A percentile compares a stretch with the other conserved stretches of the same genome.
These are phyloP conservation scores for Hypothenemus hampei DNA, from an alignment of 1,140 invertebrate species.

Conservation along the genomic window DNA sequence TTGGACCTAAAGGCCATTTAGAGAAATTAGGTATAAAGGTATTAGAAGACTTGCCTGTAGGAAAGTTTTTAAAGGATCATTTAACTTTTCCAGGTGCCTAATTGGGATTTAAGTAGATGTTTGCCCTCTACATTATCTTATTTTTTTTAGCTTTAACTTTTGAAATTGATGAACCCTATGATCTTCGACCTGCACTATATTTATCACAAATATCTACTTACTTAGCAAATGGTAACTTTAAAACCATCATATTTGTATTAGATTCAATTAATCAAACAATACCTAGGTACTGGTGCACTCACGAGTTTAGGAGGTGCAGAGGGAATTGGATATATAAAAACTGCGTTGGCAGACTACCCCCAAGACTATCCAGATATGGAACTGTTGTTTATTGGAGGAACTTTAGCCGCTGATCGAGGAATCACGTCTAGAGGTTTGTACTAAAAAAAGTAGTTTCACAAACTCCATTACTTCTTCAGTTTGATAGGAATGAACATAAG, in stretches of 20 bases:
- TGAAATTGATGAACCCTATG: constrained; percentile 53
- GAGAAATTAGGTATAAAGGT: constrained; percentile 59
- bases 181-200: background rate
- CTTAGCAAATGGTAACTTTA: background rate
- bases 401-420: constrained; percentile 38
- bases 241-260: background rate
- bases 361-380: constrained; percentile 60
- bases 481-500: constrained; percentile 26
- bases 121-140: constrained; percentile 74
- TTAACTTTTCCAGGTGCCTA: constrained; percentile 57
- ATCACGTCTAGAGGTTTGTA: constrained; percentile 21
- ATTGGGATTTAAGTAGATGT: constrained; percentile 56
- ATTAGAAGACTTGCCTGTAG: constrained; percentile 62
- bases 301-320: constrained; percentile 49
- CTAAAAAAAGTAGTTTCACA: background rate
- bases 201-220: background rate
- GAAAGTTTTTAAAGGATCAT: constrained; percentile 69
- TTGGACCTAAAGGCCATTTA: constrained; percentile 53
- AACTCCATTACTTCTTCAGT: background rate
- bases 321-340: constrained; percentile 50
- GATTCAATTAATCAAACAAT: background rate
- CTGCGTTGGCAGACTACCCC: constrained; percentile 41
- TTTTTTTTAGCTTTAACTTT: constrained; percentile 77
- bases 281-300: constrained; percentile 34
- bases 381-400: constrained; percentile 49